Evolutionary conservation across 1,140 invertebrate species (phyloP).

Genomic region (Heliconius eleuchia): DNA sequence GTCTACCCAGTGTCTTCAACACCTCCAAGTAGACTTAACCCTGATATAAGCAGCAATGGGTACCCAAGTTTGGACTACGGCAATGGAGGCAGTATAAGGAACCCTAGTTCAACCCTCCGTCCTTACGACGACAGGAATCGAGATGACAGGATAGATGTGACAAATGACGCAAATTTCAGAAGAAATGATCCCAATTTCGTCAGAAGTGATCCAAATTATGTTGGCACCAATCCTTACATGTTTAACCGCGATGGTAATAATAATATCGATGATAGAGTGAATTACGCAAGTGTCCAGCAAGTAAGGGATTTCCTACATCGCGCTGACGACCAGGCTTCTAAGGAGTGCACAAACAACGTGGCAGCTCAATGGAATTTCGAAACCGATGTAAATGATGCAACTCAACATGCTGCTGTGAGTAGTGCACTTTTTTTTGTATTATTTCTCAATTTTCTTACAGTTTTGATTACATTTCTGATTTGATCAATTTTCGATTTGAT

Average conservation of each 20-base stretch:
- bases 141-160: constrained; percentile 71
- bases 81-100: constrained; percentile 44
- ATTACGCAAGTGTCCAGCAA: constrained; percentile 64
- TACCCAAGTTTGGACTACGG: constrained; percentile 66
- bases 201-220: constrained; percentile 67
- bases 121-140: constrained; percentile 62
- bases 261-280: constrained; percentile 63
- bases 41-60: constrained; percentile 77
- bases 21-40: constrained; percentile 67
- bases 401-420: constrained; percentile 91
- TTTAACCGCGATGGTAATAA: constrained; percentile 63
- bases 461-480: too few relatives aligned
- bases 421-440: constrained; percentile 9
- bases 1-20: constrained; percentile 69
- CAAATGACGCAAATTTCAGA: constrained; percentile 72
- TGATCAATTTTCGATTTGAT: too few relatives aligned
- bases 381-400: constrained; percentile 91
- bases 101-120: constrained; percentile 62
- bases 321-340: constrained; percentile 87
- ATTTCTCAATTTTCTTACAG: too few relatives aligned
- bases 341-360: constrained; percentile 91
- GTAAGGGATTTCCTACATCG: constrained; percentile 83
- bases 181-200: constrained; percentile 72
- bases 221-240: constrained; percentile 66
- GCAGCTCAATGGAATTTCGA: constrained; percentile 93